Evolutionary conservation across 2,888 invertebrate species (phyloP), one percentile per base, ranked within the genome.

Genomic region (Galeopsomyia nigrocyanea): DNA sequence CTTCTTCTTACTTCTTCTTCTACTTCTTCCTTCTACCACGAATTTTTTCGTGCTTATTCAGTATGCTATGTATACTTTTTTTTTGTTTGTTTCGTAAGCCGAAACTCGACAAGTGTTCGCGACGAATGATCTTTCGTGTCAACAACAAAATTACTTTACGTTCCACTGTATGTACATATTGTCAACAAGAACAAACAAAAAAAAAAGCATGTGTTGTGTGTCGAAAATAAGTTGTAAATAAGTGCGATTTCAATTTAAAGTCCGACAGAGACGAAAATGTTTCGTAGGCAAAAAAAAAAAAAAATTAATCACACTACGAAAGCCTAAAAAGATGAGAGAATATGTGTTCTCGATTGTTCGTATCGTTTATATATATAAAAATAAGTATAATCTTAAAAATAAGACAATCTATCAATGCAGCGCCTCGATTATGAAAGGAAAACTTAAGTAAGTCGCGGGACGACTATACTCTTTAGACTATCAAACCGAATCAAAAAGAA

Each of bases 171-270:
- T 39, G 39, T 39, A 39, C 39, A 39, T 39, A 39, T 39, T 39
- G 13, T 39, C 39, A 39, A 31, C 3, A 31, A 31, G 3, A 39
- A 39, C 39, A 39, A 39, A 10, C 2, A 10, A 3, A 39, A 7
- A 39, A 39, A 39, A 5, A 39, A 39, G 39, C 39, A 39, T 39
- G 39, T 39, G 39, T 39, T 39, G 39, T 39, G 10, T 39, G 39
- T 39, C 39, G 53, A 68, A 26, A 26, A 56, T 69, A 53, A 50
- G 56, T 68, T 70, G 70, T 70, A 65, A 5, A 70, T 65, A 65
- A 0, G 5, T 49, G 58, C 51, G 55, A 75, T 76, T 75, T 69
- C 46, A 77, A 73, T 53, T 71, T 53, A 74, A 74, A 75, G 74
- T 68, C 73, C 70, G 68, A 68, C 64, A 73, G 70, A 39, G 39